Evolutionary conservation across 2,888 invertebrate genomes (phyloP).

Genomic region (Cryptophagus acutangulus): DNA sequence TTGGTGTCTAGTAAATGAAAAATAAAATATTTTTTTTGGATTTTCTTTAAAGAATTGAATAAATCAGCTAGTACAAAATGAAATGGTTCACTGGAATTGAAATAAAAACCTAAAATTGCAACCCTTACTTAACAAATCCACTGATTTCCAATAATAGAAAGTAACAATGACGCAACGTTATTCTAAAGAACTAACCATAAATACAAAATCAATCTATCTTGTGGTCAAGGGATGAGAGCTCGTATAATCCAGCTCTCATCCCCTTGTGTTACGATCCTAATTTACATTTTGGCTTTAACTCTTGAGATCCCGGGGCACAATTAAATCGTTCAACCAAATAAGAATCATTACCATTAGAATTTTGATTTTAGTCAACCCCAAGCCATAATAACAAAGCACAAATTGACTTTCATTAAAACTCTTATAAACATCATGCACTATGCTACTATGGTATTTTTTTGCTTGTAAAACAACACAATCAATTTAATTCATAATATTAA

Average conservation of each 20-base stretch:
- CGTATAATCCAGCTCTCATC: conserved; percentile 22
- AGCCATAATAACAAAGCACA: conserved; percentile 24
- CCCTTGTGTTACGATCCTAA: conserved; percentile 26
- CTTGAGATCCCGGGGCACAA: conserved; percentile 33
- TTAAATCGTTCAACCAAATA: conserved; percentile 36
- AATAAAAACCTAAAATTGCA: conserved; percentile 8
- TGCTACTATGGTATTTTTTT: no score
- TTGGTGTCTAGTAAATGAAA: no score
- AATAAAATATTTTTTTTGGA: no score
- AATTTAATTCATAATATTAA: no score
- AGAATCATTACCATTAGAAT: conserved; percentile 30
- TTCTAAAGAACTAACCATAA: conserved; percentile 36
- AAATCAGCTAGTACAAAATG: conserved; percentile 1
- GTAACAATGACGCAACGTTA: conserved; percentile 41
- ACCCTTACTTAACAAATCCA: conserved; percentile 20
- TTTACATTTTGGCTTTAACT: conserved; percentile 37
- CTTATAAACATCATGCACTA: conserved; percentile 6
- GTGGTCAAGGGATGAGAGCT: conserved; percentile 35
- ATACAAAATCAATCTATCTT: conserved; percentile 40
- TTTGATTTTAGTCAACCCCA: conserved; percentile 30
- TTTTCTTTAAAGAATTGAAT: no score
- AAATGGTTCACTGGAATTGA: conserved; percentile 3
- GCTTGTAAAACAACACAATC: no score
- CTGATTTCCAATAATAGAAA: conserved; percentile 33
- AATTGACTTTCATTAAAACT: conserved; percentile 23